Evolutionary conservation across 2,113 vertebrate species (phyloP), one percentile per base, ranked within the genome.

Genomic region (Cyanistes caeruleus): DNA sequence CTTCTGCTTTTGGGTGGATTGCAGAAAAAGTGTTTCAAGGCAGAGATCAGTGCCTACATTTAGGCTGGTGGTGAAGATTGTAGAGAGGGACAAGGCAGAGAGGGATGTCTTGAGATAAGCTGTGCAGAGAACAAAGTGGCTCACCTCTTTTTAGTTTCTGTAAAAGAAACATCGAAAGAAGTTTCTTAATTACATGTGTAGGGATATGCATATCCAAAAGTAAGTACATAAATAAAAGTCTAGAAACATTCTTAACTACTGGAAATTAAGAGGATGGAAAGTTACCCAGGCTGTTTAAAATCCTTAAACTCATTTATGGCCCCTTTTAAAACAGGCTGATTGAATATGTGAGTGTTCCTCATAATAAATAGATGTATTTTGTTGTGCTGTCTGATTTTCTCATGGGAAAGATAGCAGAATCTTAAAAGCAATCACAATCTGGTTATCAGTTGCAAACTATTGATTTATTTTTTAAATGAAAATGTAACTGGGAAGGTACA

Each of bases 381-480:
- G 92, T 83, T 87, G 75, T 93, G 37, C 67, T 91, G 72, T 84
- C 93, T 95, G 87, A 95, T 79, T 79, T 84, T 62, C 89, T 93
- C 72, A 67, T 52, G 86, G 74, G 70, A 70, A 80, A 80, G 41
- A 93, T 87, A 96, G 27, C 25, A 91, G 89, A 91, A 82, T 93
- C 93, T 92, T 92, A 72, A 95, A 96, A 96, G 95, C 94, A 79
- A 90, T 94, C 76, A 78, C 75, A 93, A 93, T 86, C 84, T 82
- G 76, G 27, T 92, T 96, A 96, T 96, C 85, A 56, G 85, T 96
- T 91, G 75, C 85, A 83, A 96, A 93, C 67, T 92, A 96, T 81
- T 89, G 94, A 96, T 93, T 92, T 68, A 65, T 62, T 96, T 96
- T 93, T 84, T 37, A 96, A 97, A 96, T 97, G 78, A 68, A 96